phyloP scores from a whole-genome alignment of 2,797 vertebrate species.

The Gila robusta region DNA sequence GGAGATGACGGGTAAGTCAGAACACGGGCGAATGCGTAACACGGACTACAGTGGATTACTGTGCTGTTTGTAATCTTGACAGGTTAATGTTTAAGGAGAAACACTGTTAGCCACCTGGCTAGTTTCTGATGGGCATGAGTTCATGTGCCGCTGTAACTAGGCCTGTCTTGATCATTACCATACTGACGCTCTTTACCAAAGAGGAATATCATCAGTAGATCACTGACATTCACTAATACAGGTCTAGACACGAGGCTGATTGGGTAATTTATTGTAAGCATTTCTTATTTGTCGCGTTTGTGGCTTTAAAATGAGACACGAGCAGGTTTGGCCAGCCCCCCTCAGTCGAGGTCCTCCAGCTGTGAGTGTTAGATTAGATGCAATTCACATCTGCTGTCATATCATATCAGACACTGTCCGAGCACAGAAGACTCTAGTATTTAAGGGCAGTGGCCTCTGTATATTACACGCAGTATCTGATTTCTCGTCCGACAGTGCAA shows the following conservation, averaged over 20 bases:
- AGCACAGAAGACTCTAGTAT: neutral
- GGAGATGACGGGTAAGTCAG: conserved; percentile 79
- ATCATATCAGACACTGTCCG: conserved; percentile 30
- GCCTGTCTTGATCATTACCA: conserved; percentile 37
- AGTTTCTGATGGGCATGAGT: conserved; percentile 47
- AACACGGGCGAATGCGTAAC: neutral
- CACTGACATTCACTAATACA: neutral
- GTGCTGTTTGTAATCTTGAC: neutral
- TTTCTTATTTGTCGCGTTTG: neutral
- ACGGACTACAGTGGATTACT: neutral
- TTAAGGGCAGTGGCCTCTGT: neutral
- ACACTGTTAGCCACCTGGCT: conserved; percentile 40
- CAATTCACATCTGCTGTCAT: conserved; percentile 27
- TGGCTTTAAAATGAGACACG: neutral
- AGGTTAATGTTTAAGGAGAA: neutral
- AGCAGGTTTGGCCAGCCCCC: neutral
- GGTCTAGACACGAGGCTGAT: neutral
- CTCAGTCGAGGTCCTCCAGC: conserved; percentile 26
- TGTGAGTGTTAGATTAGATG: conserved; percentile 34
- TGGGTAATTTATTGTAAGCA: neutral
- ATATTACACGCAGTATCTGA: neutral
- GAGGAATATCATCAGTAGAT: neutral
- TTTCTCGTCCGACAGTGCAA: conserved; percentile 43
- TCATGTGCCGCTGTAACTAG: conserved; percentile 53
- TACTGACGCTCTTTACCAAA: neutral